These are phyloP conservation scores for Tinamus major DNA, from an alignment of 2,797 vertebrate species.

Conservation along the genomic window DNA sequence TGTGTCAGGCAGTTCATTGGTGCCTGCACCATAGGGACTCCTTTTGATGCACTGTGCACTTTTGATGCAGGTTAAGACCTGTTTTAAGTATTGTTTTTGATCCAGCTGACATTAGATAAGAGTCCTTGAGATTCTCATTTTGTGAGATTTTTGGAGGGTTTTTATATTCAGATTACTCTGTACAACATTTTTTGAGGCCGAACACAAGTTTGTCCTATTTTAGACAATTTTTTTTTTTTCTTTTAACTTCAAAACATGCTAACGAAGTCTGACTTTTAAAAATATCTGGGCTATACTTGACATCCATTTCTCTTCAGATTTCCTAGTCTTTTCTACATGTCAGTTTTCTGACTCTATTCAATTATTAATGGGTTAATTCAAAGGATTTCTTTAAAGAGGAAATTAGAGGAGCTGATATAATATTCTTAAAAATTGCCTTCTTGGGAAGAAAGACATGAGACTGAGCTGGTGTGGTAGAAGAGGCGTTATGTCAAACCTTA, in stretches of 20 bases:
- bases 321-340: neutral
- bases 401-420: neutral
- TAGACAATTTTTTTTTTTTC: too few species aligned
- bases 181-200: neutral
- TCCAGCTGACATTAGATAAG: neutral
- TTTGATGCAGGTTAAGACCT: too few species aligned
- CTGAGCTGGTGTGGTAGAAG: neutral
- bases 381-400: neutral
- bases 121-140: neutral
- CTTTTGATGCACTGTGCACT: neutral
- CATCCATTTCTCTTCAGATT: neutral
- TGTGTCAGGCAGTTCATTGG: neutral
- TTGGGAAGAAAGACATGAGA: neutral
- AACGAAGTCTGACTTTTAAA: neutral
- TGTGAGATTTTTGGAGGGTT: neutral
- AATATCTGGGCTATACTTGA: neutral
- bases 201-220: neutral
- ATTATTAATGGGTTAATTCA: neutral
- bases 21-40: neutral
- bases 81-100: neutral
- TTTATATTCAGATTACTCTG: neutral
- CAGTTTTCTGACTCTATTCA: neutral
- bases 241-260: neutral
- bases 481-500: neutral
- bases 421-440: neutral